These are phyloP conservation scores for Numida meleagris DNA, from an alignment of 2,113 vertebrate genomes.

Conservation along the genomic window DNA sequence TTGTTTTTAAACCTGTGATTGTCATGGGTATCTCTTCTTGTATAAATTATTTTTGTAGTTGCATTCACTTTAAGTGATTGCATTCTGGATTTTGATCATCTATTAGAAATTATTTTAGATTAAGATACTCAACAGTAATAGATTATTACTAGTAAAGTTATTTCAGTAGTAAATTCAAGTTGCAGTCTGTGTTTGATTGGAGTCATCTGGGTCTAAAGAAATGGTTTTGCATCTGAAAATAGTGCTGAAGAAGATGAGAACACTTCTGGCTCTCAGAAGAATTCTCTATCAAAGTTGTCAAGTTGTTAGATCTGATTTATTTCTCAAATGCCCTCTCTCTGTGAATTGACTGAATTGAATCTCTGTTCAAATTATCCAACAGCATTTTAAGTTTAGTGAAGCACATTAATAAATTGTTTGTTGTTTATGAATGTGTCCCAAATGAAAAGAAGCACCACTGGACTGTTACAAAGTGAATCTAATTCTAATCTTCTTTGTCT, in stretches of 20 bases:
- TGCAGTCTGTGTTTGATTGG: background rate
- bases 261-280: background rate
- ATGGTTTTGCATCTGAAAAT: background rate
- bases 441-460: conserved; percentile 40
- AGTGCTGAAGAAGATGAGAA: background rate
- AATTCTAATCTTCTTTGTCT: conserved; percentile 19
- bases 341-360: conserved; percentile 32
- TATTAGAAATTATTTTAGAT: background rate
- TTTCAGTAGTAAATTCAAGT: background rate
- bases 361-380: conserved; percentile 40
- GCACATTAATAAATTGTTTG: conserved; percentile 12
- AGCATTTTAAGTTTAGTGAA: conserved; percentile 37
- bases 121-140: background rate
- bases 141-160: background rate
- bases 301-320: background rate
- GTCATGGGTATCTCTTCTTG: background rate
- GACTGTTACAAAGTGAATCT: conserved; percentile 1
- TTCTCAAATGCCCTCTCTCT: background rate
- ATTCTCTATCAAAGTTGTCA: conserved; percentile 35
- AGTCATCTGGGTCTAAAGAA: background rate
- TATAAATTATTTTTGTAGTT: background rate
- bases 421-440: conserved; percentile 47
- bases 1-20: background rate
- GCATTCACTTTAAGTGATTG: background rate
- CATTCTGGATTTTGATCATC: background rate